phyloP scores from a whole-genome alignment of 2,797 vertebrate species.

The Hipposideros larvatus region DNA sequence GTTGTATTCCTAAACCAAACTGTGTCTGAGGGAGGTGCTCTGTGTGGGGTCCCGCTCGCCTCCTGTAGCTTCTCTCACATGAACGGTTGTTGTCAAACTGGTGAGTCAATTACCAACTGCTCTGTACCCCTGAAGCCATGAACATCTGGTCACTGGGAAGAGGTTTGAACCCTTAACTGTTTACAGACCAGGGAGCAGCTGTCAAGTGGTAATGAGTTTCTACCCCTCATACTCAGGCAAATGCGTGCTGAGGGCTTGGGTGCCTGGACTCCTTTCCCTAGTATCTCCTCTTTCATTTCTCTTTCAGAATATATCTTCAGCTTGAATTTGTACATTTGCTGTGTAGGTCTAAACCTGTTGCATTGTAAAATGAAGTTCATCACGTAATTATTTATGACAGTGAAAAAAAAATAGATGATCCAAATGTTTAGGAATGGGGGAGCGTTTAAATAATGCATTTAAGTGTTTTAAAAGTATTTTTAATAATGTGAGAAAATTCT shows the following conservation, averaged over 20 bases:
- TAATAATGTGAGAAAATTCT: conserved; percentile 55
- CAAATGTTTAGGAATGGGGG: not conserved
- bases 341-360: not conserved
- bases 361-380: conserved; percentile 35
- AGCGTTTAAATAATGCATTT: conserved; percentile 55
- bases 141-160: conserved; percentile 56
- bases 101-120: not conserved
- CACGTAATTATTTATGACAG: conserved; percentile 29
- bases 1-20: not conserved
- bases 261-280: not conserved
- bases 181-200: conserved; percentile 68
- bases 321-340: conserved; percentile 20
- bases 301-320: not conserved
- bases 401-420: not conserved
- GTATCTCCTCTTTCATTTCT: not conserved
- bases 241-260: not conserved
- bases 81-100: not conserved
- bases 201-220: conserved; percentile 56
- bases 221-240: not conserved
- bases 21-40: not conserved
- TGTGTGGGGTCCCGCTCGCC: not conserved
- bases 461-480: conserved; percentile 53
- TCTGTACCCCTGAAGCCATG: not conserved
- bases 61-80: not conserved
- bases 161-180: conserved; percentile 67